Evolutionary conservation across 2,797 vertebrate genomes (phyloP).

Genomic region (Pygocentrus nattereri): DNA sequence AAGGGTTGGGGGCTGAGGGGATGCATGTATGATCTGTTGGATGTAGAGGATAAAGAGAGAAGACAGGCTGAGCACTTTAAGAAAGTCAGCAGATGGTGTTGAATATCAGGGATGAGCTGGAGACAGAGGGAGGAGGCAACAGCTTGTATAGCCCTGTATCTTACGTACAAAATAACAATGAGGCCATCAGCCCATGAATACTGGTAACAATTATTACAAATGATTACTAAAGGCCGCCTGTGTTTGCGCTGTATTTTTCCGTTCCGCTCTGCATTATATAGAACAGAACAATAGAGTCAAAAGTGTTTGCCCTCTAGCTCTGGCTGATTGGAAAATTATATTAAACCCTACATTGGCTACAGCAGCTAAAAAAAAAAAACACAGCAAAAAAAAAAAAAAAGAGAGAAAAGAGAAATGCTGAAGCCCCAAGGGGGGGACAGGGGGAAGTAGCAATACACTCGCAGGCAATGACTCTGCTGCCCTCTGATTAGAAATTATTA

Average conservation of each 20-base stretch:
- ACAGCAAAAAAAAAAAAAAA: conserved; percentile 73
- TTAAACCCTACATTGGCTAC: conserved; percentile 76
- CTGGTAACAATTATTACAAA: conserved; percentile 74
- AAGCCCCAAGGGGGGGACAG: conserved; percentile 64
- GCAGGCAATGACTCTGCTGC: conserved; percentile 65
- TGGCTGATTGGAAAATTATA: conserved; percentile 81
- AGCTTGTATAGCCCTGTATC: conserved; percentile 66
- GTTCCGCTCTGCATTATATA: conserved; percentile 68
- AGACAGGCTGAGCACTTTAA: conserved; percentile 39
- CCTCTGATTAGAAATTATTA: conserved; percentile 76
- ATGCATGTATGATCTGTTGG: conserved; percentile 39
- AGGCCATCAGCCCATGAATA: conserved; percentile 68
- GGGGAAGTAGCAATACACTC: conserved; percentile 52
- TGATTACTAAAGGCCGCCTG: conserved; percentile 70
- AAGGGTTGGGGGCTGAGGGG: not conserved
- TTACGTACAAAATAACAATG: conserved; percentile 65
- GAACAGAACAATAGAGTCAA: conserved; percentile 72
- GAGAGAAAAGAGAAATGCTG: conserved; percentile 71
- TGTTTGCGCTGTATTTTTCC: conserved; percentile 59
- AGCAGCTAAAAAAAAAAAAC: conserved; percentile 57
- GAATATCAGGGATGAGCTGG: conserved; percentile 68
- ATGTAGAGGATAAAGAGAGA: conserved; percentile 50
- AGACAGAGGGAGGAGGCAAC: conserved; percentile 61
- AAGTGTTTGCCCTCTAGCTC: conserved; percentile 72
- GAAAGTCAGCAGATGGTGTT: conserved; percentile 73